A percentile compares a stretch with the other conserved stretches of the same genome.
Evolutionary conservation across 1,140 invertebrate species (phyloP).

Genomic region (Drusus annulatus): DNA sequence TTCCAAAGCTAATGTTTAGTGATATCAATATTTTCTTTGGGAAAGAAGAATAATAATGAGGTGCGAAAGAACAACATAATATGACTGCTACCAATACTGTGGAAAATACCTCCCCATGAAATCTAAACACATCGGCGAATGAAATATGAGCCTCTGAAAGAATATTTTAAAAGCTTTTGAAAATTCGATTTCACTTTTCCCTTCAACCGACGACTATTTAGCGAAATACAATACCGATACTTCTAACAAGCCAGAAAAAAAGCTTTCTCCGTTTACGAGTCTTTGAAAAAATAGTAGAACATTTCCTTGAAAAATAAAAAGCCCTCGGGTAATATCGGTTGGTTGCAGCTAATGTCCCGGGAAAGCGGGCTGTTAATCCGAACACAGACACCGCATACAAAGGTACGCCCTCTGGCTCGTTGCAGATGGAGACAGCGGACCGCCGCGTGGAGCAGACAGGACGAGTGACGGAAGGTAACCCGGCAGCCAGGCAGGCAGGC

Average conservation of each 20-base stretch:
- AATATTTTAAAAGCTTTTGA: constrained; percentile 3
- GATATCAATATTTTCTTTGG: not conserved
- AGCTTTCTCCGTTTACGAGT: constrained; percentile 22
- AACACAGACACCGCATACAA: not conserved
- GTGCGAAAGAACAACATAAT: no score
- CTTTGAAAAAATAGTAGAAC: constrained; percentile 7
- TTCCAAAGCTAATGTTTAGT: not conserved
- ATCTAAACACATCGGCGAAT: not conserved
- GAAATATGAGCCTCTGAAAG: not conserved
- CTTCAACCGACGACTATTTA: not conserved
- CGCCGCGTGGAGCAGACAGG: constrained; percentile 6
- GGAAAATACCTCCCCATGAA: no score
- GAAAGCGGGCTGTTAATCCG: constrained; percentile 13
- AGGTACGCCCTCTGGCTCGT: not conserved
- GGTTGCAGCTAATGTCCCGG: not conserved
- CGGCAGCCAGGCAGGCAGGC: no score
- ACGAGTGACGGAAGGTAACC: constrained; percentile 29
- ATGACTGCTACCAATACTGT: no score
- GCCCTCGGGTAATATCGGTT: constrained; percentile 28
- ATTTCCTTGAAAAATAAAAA: constrained; percentile 9
- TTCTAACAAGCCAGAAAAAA: not conserved
- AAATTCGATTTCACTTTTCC: constrained; percentile 16
- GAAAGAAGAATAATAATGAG: no score
- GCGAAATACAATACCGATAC: not conserved
- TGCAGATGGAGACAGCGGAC: not conserved